Base-by-base conservation (phyloP, 1,140 invertebrate species). In the Dufourea novaeangliae region DNA sequence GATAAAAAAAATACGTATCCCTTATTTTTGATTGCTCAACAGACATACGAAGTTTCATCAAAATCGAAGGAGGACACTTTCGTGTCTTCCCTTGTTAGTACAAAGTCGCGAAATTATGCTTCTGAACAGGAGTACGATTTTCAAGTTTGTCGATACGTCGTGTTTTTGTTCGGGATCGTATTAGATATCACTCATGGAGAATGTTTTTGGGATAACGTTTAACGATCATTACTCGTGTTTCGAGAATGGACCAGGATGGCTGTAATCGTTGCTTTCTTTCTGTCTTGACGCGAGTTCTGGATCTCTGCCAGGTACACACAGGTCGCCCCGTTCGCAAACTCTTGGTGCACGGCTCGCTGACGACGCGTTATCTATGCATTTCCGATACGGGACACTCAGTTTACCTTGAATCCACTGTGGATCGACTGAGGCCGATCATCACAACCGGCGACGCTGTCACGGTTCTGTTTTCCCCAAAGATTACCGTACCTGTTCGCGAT, bases 351-450 rank as follows among this genome's bases (percentile, higher is more conserved):
- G 57, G 57, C 17, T 37, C 29, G 29, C 57, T 32, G 57, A 59
- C 59, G 34, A 22, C 34, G n/a, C 39, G 56, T 44, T n/a, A 39
- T 37, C 44, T 69, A 29, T 41, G 44, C 37, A 32, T 62, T 69
- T 57, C 25, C 75, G 69, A 66, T 83, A 83, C 50, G 64, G 59
- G 75, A 68, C 69, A 1, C 32, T 32, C 39, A 12, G 25, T 50
- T 66, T 50, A 50, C 41, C 63, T 32, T 22, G 25, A 66, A 46
- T 66, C 32, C 22, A 25, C n/a, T n/a, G n/a, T 17, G 46, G 46
- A n/a, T n/a, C 46, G 20, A n/a, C 20, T 3, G 14, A 25, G 6
- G 29, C 17, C 3, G 14, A 32, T 29, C 29, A n/a, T 27, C 17
- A 57, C 17, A 6, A 1, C 22, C 27, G 27, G 5, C 54, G 22